Percentiles rank a stretch among this genome's conserved stretches.
phyloP scores from a whole-genome alignment of 2,888 invertebrate species.

The Drosophila monieri region DNA sequence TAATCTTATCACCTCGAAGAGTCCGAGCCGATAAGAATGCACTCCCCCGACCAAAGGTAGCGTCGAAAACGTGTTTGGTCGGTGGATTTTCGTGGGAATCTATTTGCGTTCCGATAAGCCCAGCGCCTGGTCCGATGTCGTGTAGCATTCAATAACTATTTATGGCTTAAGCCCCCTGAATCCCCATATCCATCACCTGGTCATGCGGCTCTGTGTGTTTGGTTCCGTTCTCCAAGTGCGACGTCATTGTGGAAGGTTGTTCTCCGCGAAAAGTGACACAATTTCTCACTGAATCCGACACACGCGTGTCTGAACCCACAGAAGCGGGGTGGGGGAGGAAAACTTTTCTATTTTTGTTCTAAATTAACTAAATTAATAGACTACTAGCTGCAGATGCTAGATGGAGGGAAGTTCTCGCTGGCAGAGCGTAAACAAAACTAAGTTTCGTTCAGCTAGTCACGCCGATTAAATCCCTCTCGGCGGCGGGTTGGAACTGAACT shows the following conservation, averaged over 20 bases:
- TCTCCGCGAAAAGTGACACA: slow-evolving; percentile 21
- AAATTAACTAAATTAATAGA: slow-evolving; percentile 28
- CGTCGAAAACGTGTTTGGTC: slow-evolving; percentile 7
- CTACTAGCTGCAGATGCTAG: not conserved
- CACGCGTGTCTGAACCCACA: slow-evolving; percentile 26
- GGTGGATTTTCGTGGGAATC: slow-evolving; percentile 21
- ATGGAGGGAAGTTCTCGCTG: slow-evolving; percentile 33
- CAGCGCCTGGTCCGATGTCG: not conserved
- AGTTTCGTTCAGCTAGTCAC: slow-evolving; percentile 36
- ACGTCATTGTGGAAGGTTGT: slow-evolving; percentile 46
- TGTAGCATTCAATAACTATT: slow-evolving; percentile 35
- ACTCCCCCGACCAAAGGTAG: slow-evolving; percentile 44
- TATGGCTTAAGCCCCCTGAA: slow-evolving; percentile 9
- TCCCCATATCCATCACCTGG: slow-evolving; percentile 61
- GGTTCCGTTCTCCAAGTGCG: slow-evolving; percentile 18
- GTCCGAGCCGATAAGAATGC: slow-evolving; percentile 52
- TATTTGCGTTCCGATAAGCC: slow-evolving; percentile 29
- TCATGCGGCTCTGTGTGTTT: slow-evolving; percentile 36
- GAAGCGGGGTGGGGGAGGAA: not conserved
- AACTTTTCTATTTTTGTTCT: slow-evolving; percentile 42
- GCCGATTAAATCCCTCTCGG: slow-evolving; percentile 49
- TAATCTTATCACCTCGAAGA: slow-evolving; percentile 57
- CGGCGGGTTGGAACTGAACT: slow-evolving; percentile 33
- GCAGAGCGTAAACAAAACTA: slow-evolving; percentile 54
- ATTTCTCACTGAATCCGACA: slow-evolving; percentile 41